Conservation (phyloP, 2,888 invertebrate species). For the Eledona agricola region DNA sequence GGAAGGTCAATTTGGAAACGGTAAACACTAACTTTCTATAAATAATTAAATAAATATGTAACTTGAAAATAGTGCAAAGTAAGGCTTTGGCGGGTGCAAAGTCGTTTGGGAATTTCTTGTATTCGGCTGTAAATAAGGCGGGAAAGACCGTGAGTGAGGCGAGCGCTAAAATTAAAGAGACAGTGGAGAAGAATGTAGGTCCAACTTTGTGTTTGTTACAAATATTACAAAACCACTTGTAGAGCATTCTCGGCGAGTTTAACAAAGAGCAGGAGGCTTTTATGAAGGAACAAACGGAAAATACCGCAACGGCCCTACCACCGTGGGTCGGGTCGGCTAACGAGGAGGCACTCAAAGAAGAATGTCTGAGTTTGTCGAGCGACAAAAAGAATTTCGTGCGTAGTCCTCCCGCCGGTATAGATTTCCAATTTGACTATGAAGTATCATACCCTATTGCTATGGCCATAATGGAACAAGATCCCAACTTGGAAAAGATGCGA, state of each 20-base stretch:
- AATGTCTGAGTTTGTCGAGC: constrained; percentile 92
- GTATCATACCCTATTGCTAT: constrained; percentile 92
- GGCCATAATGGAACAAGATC: constrained; percentile 94
- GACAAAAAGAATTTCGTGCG: constrained; percentile 98
- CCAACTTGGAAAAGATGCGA: constrained; percentile 97
- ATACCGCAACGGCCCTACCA: constrained; percentile 75
- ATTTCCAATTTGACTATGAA: constrained; percentile 95
- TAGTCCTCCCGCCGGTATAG: constrained; percentile 94
- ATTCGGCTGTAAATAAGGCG: constrained; percentile 95
- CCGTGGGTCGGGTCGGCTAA: constrained; percentile 97
- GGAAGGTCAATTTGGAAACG: constrained; percentile 80
- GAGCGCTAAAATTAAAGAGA: constrained; percentile 92
- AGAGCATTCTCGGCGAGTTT: constrained; percentile 97
- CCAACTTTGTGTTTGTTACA: background rate
- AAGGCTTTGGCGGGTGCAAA: constrained; percentile 91
- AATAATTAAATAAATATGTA: background rate
- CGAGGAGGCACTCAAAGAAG: constrained; percentile 92
- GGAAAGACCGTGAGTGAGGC: constrained; percentile 92
- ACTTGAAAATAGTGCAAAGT: constrained; percentile 74
- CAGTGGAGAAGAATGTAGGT: constrained; percentile 94
- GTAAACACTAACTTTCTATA: constrained; percentile 60
- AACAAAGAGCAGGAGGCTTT: constrained; percentile 97
- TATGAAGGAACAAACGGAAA: constrained; percentile 84
- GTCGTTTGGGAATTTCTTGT: constrained; percentile 90
- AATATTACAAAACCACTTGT: constrained; percentile 30